A percentile compares a stretch with the other conserved stretches of the same genome.
Evolutionary conservation across 1,140 invertebrate genomes (phyloP).

Genomic region (Zophobas atratus): DNA sequence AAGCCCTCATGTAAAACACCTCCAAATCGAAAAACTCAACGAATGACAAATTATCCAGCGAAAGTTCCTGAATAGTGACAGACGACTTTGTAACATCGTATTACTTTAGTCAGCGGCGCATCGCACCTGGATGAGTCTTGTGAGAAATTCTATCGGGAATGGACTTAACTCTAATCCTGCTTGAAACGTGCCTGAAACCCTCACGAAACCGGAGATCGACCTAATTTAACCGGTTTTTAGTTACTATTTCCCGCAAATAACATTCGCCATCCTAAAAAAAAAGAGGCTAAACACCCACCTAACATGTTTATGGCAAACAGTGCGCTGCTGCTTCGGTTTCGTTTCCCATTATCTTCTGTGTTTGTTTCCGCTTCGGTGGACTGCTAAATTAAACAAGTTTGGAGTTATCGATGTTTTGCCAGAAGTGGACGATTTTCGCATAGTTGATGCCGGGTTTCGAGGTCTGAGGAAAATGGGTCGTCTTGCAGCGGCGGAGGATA

Average conservation of each 20-base stretch:
- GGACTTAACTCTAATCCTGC: conserved; percentile 29
- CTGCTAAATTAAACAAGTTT: conserved; percentile 39
- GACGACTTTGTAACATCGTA: conserved; percentile 13
- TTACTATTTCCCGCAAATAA: conserved; percentile 5
- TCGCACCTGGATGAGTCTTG: conserved; percentile 11
- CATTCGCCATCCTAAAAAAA: too few relatives aligned
- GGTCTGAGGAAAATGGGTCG: too few relatives aligned
- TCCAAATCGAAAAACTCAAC: too few relatives aligned
- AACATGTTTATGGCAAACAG: too few relatives aligned
- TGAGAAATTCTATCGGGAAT: conserved; percentile 17
- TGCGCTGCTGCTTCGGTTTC: neutral
- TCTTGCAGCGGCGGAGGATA: too few relatives aligned
- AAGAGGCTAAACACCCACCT: too few relatives aligned
- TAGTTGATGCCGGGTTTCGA: too few relatives aligned
- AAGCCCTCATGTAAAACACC: too few relatives aligned
- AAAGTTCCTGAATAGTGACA: neutral
- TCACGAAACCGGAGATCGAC: conserved; percentile 31
- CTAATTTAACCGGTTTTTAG: conserved; percentile 37
- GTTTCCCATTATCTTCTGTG: conserved; percentile 23
- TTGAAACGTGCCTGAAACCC: conserved; percentile 33
- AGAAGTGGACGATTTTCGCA: too few relatives aligned
- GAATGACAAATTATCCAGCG: conserved; percentile 1
- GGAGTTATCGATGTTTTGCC: neutral
- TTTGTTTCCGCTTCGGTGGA: conserved; percentile 28
- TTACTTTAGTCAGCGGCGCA: neutral